Percentiles rank a stretch among this genome's conserved stretches.
These are phyloP conservation scores for Protodeltote pygarga DNA, from an alignment of 2,888 invertebrate species.

Conservation along the genomic window DNA sequence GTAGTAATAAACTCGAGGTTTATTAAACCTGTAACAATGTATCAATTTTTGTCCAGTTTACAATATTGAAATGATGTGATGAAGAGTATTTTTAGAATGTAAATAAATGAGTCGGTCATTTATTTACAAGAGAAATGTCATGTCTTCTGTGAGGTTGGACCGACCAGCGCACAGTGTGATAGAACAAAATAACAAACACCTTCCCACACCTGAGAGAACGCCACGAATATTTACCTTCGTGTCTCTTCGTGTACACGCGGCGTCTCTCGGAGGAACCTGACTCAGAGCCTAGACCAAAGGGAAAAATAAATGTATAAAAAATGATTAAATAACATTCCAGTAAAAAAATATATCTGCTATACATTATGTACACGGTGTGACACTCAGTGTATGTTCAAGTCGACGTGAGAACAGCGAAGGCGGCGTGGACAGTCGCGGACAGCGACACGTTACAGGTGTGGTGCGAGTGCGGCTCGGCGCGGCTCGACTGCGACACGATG, in stretches of 20 bases:
- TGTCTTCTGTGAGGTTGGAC: conserved; percentile 35
- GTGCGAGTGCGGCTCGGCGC: conserved; percentile 91
- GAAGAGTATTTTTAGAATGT: conserved; percentile 26
- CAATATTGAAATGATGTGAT: conserved; percentile 44
- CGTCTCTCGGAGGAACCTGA: conserved; percentile 57
- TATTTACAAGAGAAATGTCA: conserved; percentile 40
- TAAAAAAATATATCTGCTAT: conserved; percentile 66
- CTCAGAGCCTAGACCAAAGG: conserved; percentile 71
- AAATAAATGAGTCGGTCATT: conserved; percentile 36
- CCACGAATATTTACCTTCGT: conserved; percentile 72
- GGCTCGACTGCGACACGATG: conserved; percentile 91
- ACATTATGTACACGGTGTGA: conserved; percentile 76
- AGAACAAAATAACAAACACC: conserved; percentile 52
- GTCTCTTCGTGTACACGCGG: conserved; percentile 73
- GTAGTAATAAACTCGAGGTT: conserved; percentile 16
- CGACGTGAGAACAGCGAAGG: conserved; percentile 16
- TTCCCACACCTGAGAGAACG: conserved; percentile 59
- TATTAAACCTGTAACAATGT: conserved; percentile 10
- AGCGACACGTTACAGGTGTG: conserved; percentile 95
- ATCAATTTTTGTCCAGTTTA: conserved; percentile 14
- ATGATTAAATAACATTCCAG: conserved; percentile 31
- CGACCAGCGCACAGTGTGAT: conserved; percentile 40
- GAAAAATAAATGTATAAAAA: conserved; percentile 54
- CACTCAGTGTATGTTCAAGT: conserved; percentile 59
- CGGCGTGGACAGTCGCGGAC: too few species aligned